Evolutionary conservation across 2,888 invertebrate species (phyloP).

Genomic region (Asteroscopus sphinx): DNA sequence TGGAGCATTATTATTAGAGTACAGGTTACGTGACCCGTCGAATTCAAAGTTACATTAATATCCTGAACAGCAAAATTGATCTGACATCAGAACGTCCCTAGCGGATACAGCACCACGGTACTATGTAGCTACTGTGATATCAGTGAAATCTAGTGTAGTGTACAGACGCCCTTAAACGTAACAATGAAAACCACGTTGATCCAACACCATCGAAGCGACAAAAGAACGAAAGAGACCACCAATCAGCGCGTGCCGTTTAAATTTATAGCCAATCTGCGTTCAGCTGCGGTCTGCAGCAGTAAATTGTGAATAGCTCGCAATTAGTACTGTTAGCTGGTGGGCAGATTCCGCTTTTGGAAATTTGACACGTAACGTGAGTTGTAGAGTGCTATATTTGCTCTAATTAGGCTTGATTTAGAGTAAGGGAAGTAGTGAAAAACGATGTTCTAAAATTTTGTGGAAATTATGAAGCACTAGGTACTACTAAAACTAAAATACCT

Average conservation of each 20-base stretch:
- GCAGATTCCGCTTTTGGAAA: slow-evolving; percentile 48
- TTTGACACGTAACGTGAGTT: slow-evolving; percentile 35
- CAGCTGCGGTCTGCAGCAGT: slow-evolving; percentile 62
- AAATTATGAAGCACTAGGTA: background rate
- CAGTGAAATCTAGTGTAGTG: background rate
- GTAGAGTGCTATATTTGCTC: slow-evolving; percentile 24
- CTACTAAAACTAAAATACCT: background rate
- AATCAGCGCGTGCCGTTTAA: slow-evolving; percentile 68
- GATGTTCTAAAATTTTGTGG: background rate
- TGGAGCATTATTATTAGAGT: slow-evolving; percentile 3
- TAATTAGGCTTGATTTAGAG: slow-evolving; percentile 29
- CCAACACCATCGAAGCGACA: slow-evolving; percentile 51
- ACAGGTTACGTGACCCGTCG: slow-evolving; percentile 3
- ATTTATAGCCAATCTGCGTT: slow-evolving; percentile 80
- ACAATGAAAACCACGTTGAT: slow-evolving; percentile 44
- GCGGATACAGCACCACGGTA: no score
- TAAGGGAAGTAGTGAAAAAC: background rate
- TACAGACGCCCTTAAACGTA: slow-evolving; percentile 1
- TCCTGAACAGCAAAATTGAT: background rate
- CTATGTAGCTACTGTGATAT: background rate
- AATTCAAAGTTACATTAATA: slow-evolving; percentile 2
- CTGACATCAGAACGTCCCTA: slow-evolving; percentile 8
- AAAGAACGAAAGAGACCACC: slow-evolving; percentile 65
- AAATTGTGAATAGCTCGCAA: slow-evolving; percentile 73
- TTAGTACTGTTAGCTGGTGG: slow-evolving; percentile 65